Base-by-base conservation (phyloP, 2,113 vertebrate species). In the Myotis brandtii region DNA sequence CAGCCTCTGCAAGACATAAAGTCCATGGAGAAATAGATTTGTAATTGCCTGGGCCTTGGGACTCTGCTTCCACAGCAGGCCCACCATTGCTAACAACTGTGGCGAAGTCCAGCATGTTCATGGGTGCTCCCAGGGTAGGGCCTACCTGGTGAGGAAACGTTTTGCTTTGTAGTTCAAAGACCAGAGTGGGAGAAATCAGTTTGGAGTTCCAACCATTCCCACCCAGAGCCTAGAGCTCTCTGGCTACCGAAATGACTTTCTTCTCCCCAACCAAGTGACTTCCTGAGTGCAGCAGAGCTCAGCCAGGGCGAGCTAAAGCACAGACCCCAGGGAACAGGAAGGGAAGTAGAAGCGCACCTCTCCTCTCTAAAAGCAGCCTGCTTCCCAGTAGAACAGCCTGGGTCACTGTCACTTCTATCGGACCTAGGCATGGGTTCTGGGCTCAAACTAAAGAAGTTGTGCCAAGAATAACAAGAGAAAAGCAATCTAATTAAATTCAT, bases 381-480 rank as follows among this genome's bases (percentile, higher is more conserved):
- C 40, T 83, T 95, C 25, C 17, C 27, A 9, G 7, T 92, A n/a
- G 85, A 93, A 80, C 20, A 64, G 50, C 25, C 50, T 95, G 40
- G 30, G 64, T 82, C 50, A 86, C 25, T 82, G 84, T 62, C 23
- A 76, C 52, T 66, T 94, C 59, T 52, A 30, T 9, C 88, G 59
- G 86, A 52, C 27, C 72, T 56, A 54, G 59, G 9, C 52, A 13
- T 77, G 37, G 67, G 40, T 88, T 89, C 82, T 88, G 50, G 66
- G 54, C 43, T 32, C 30, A 93, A 93, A 89, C 50, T 43, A 81
- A 64, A 86, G 46, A 73, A 79, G 81, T 54, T 86, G 43, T 85
- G 34, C 73, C 70, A 94, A 93, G 67, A 85, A 32, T 48, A 85
- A 85, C 34, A 83, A 73, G 77, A 79, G 20, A 93, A 94, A 89